These are phyloP conservation scores for Cryptomyrus ogoouensis DNA, from an alignment of 2,113 vertebrate genomes.

Conservation along the genomic window DNA sequence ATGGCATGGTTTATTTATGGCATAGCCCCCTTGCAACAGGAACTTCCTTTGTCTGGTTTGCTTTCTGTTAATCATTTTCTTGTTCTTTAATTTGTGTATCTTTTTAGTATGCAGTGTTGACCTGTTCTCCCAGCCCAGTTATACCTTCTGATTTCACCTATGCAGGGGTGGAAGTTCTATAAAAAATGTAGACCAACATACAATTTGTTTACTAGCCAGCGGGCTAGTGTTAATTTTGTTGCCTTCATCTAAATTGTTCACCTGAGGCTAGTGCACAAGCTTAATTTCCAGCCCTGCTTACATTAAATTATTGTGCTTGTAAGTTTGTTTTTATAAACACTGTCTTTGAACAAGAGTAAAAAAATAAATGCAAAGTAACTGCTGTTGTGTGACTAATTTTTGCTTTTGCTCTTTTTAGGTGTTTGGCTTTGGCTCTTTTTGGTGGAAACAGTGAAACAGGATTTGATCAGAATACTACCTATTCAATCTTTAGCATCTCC, in stretches of 20 bases:
- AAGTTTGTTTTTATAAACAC: background rate
- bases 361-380: background rate
- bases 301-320: background rate
- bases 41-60: background rate
- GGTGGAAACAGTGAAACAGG: constrained; percentile 94
- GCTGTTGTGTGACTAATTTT: background rate
- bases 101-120: background rate
- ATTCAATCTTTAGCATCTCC: constrained; percentile 91
- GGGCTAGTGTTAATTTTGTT: background rate
- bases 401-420: constrained; percentile 52
- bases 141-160: background rate
- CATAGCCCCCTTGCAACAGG: background rate
- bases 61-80: background rate
- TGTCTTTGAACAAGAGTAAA: background rate
- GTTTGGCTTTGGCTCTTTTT: constrained; percentile 86
- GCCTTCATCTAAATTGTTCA: background rate
- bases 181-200: background rate
- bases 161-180: background rate
- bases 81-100: background rate
- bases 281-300: background rate
- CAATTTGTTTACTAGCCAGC: background rate
- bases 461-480: constrained; percentile 92
- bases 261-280: background rate
- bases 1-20: constrained; percentile 28
- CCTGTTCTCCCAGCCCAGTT: background rate